phyloP scores from a whole-genome alignment of 2,113 vertebrate genomes.

The Dicentrarchus labrax region DNA sequence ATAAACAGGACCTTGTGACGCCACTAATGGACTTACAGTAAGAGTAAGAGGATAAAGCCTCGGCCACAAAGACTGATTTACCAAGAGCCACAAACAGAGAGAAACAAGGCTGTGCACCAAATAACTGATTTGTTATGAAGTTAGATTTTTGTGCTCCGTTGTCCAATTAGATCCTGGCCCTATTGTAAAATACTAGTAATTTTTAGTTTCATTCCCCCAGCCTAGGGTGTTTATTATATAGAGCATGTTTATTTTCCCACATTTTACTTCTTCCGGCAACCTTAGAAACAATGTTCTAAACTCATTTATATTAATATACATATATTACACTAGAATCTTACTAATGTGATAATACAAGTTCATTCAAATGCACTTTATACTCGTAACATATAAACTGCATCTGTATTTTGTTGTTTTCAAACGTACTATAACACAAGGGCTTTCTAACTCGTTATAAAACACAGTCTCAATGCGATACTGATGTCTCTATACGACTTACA shows the following conservation, averaged over 20 bases:
- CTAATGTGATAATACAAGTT: not conserved
- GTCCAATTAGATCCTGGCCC: not conserved
- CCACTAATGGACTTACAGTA: slow-evolving; percentile 47
- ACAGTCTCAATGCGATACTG: too few relatives aligned
- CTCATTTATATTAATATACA: not conserved
- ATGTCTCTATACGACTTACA: too few relatives aligned
- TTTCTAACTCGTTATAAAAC: too few relatives aligned
- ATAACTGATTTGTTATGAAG: not conserved
- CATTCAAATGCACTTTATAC: not conserved
- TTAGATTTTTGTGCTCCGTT: not conserved
- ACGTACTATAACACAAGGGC: too few relatives aligned
- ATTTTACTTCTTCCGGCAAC: not conserved
- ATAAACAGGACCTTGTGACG: slow-evolving; percentile 27
- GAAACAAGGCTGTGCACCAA: not conserved
- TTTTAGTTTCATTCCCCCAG: too few relatives aligned
- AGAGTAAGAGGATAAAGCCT: slow-evolving; percentile 55
- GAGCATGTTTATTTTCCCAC: too few relatives aligned
- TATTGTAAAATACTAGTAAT: not conserved
- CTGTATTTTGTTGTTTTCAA: not conserved
- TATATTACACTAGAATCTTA: too few relatives aligned
- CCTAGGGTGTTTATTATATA: not conserved
- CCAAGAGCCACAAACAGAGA: not conserved
- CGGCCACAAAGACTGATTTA: slow-evolving; percentile 8
- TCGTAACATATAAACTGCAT: not conserved
- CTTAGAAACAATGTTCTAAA: not conserved